Base-by-base conservation (phyloP, 2,113 vertebrate genomes). In the Dasyprocta punctata region DNA sequence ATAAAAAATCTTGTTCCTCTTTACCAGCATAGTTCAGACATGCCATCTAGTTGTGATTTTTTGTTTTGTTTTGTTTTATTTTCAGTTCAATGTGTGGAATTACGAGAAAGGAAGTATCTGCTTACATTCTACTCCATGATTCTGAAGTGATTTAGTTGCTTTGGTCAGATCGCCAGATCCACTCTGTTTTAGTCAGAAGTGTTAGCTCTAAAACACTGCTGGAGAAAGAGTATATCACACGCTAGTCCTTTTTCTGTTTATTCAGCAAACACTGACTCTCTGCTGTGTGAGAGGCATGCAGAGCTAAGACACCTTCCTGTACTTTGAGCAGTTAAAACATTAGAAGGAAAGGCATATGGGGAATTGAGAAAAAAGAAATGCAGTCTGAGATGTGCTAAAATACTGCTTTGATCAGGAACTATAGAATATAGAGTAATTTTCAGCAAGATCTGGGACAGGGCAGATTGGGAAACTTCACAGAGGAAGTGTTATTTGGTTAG, bases 241-340 rank as follows among this genome's bases (percentile, higher is more conserved):
- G 38, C 20, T 75, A 16, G 22, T 38, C 30, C 30, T 86, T 89
- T 52, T 36, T 58, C 36, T 75, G 14, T 52, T 86, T 87, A 89
- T 26, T 58, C 61, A 82, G 52, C 14, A 77, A 73, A 28, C 24
- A n/a, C 16, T 26, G 2, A 78, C 13, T 56, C 5, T 84, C 44
- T 92, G 1, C 78, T 58, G 2, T 86, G 65, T 90, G 11, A 44
- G 67, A 56, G 36, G 28, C 24, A 75, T 82, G 41, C 58, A 90
- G 20, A 61, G 26, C 26, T 49, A 90, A 63, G 60, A 63, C 22
- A 41, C 1, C 49, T 28, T 49, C 19, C 44, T 28, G 41, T 82
- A 69, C 24, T 93, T 88, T 49, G 60, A 93, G 44, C 60, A 83
- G 17, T 95, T 82, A 80, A 77, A 58, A 89, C 89, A 92, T 91